Base-by-base conservation (phyloP, 2,113 vertebrate species). In the Myiagra hebetior region DNA sequence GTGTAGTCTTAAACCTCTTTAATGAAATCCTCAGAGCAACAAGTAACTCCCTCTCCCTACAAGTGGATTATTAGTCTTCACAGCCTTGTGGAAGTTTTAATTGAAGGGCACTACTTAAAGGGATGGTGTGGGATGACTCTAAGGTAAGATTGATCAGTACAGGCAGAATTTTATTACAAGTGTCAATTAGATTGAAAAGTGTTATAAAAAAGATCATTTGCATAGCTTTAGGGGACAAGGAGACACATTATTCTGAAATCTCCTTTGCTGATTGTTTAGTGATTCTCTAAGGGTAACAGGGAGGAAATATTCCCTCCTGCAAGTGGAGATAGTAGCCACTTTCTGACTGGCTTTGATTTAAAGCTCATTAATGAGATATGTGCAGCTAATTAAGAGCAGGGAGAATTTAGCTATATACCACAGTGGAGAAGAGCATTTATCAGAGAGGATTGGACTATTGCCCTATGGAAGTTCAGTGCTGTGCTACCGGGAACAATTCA, bases 101-200 rank as follows among this genome's bases (percentile, higher is more conserved):
- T 94, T 95, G 87, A 97, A 96, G 89, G 83, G 70, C 53, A 94
- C 80, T 88, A 95, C 96, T 95, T 84, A 89, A 96, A 97, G 89
- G 70, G 64, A 59, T 83, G 78, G 77, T 87, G 64, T 65, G 85
- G 76, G 75, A 94, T 92, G 93, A 95, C 83, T 97, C 92, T 78
- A 91, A 95, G 93, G 85, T 91, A 95, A 89, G 91, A 96, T 93
- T 95, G 90, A 97, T 96, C 93, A 91, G 84, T 88, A 95, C 92
- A 95, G 85, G 91, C 78, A 82, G 90, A 92, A 86, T 95, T 98
- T 97, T 97, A 97, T 83, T 96, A 91, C 95, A 97, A 96, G 93
- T 83, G 91, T 98, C 96, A 96, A 91, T 97, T 98, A 96, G 88
- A 93, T 91, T 96, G 93, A 97, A 97, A 97, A 97, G 89, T 91